These are phyloP conservation scores for Phalacrocorax pelagicus DNA, from an alignment of 2,113 vertebrate genomes.

Conservation along the genomic window DNA sequence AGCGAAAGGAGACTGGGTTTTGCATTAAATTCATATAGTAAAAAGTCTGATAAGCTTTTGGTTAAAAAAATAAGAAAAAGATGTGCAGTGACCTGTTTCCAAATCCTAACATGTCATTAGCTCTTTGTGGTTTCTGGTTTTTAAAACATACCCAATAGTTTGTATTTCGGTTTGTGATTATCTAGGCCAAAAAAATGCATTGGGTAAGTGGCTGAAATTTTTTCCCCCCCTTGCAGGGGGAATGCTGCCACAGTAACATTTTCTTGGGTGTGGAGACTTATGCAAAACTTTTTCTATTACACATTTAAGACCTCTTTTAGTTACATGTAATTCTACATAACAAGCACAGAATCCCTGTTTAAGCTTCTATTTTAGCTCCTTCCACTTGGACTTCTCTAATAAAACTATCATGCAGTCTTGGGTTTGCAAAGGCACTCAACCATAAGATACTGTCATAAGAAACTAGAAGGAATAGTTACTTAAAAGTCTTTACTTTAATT, in stretches of 20 bases:
- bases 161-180: slow-evolving; percentile 15
- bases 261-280: not conserved
- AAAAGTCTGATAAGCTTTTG: not conserved
- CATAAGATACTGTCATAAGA: not conserved
- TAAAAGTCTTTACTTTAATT: not conserved
- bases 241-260: not conserved
- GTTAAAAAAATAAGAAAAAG: not conserved
- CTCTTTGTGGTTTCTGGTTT: not conserved
- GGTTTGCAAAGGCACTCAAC: not conserved
- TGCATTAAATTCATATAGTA: not conserved
- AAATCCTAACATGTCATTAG: not conserved
- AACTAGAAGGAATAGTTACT: not conserved
- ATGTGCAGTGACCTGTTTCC: not conserved
- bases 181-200: not conserved
- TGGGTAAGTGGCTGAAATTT: not conserved
- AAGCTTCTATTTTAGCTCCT: not conserved
- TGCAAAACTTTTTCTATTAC: not conserved
- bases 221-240: not conserved
- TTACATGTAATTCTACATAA: not conserved
- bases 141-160: not conserved
- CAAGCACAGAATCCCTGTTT: slow-evolving; percentile 27
- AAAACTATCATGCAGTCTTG: not conserved
- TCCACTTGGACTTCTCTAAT: not conserved
- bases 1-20: not conserved
- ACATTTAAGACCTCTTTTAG: not conserved